phyloP scores from a whole-genome alignment of 2,888 invertebrate species.

The Sesamia inferens region DNA sequence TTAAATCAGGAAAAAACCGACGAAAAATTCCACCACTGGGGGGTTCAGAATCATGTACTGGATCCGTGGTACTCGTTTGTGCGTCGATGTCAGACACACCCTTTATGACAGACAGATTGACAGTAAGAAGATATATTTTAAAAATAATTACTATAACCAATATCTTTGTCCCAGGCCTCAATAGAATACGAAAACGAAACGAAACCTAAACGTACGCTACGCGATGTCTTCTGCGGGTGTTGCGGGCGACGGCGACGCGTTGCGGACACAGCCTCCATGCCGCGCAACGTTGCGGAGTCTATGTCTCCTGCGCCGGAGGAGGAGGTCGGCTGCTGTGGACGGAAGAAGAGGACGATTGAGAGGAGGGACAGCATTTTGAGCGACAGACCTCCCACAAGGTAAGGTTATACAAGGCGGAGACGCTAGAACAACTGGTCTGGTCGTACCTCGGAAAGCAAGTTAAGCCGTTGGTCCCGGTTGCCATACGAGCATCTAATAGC shows the following conservation, averaged over 20 bases:
- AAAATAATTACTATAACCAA: neutral
- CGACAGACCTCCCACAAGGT: slow-evolving; percentile 79
- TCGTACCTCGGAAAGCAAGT: too few relatives aligned
- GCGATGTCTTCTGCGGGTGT: slow-evolving; percentile 83
- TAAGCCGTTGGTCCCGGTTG: too few relatives aligned
- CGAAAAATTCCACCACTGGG: too few relatives aligned
- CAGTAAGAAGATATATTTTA: neutral
- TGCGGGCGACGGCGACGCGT: slow-evolving; percentile 79
- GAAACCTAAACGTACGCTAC: slow-evolving; percentile 85
- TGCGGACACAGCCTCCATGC: slow-evolving; percentile 65
- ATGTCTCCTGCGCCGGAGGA: slow-evolving; percentile 74
- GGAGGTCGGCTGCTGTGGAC: slow-evolving; percentile 83
- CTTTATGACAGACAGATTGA: neutral
- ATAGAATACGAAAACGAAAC: slow-evolving; percentile 86
- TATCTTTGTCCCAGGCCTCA: slow-evolving; percentile 69
- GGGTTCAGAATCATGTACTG: neutral
- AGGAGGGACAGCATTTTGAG: slow-evolving; percentile 90
- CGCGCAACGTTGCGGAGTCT: slow-evolving; percentile 63
- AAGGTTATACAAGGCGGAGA: neutral
- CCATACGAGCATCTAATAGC: too few relatives aligned
- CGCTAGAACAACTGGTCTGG: too few relatives aligned
- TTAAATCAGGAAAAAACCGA: too few relatives aligned
- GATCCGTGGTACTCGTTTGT: too few relatives aligned
- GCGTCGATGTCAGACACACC: too few relatives aligned
- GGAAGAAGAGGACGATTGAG: slow-evolving; percentile 83